A percentile compares a stretch with the other conserved stretches of the same genome.
These are phyloP conservation scores for Oxycera nigricornis DNA, from an alignment of 2,888 invertebrate genomes.

Conservation along the genomic window DNA sequence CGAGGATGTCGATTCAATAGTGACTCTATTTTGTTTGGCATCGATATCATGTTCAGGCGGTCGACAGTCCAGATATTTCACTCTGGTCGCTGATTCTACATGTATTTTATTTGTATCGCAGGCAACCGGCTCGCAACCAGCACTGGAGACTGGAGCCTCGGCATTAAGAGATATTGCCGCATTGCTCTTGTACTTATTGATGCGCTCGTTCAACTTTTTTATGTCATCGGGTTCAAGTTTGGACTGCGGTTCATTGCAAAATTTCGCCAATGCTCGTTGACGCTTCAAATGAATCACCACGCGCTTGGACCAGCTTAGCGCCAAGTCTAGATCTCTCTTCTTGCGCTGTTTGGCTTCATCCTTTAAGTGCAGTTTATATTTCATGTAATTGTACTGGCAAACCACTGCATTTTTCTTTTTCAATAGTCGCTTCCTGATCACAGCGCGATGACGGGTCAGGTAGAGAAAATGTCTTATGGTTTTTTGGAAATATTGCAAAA, in stretches of 20 bases:
- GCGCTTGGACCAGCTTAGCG: conserved; percentile 27
- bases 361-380: background rate
- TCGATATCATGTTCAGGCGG: background rate
- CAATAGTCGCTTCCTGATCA: background rate
- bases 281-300: conserved; percentile 19
- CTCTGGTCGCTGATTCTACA: too few relatives aligned
- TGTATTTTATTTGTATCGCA: background rate
- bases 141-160: background rate
- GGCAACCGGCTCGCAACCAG: background rate
- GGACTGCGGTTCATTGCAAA: background rate
- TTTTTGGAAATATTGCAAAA: background rate
- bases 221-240: background rate
- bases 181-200: conserved; percentile 10
- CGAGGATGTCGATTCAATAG: background rate
- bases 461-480: background rate
- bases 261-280: background rate
- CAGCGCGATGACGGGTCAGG: background rate
- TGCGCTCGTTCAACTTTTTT: conserved; percentile 8
- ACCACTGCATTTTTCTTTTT: background rate
- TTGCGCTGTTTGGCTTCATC: background rate
- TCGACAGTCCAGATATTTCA: too few relatives aligned
- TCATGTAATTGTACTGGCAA: background rate
- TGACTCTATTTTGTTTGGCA: background rate
- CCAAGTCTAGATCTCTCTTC: background rate
- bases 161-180: background rate